Evolutionary conservation across 2,113 vertebrate genomes (phyloP).

Genomic region (Neolamprologus hecqui): DNA sequence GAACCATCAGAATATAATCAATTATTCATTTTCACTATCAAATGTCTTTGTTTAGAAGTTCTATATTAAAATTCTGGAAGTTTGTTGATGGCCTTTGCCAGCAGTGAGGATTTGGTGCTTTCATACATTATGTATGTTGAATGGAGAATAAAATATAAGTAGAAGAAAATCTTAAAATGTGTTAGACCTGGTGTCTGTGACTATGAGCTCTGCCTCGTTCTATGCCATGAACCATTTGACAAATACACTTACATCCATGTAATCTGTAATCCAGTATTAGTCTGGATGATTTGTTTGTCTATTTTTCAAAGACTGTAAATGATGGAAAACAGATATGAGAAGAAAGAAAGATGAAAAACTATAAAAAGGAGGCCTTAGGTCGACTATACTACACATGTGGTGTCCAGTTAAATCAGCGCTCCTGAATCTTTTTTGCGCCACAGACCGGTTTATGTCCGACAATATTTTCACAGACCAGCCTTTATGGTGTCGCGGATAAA

Average conservation of each 20-base stretch:
- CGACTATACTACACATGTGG: rapidly evolving
- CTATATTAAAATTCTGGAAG: rapidly evolving
- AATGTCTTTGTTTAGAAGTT: neutral
- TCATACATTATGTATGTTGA: rapidly evolving
- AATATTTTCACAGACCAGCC: neutral
- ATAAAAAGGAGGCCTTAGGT: rapidly evolving
- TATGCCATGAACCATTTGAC: neutral
- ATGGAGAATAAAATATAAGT: neutral
- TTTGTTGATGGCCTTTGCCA: neutral
- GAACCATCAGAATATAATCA: neutral
- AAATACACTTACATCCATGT: neutral
- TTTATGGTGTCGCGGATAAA: rapidly evolving
- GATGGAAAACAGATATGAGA: rapidly evolving
- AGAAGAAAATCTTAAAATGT: too few relatives aligned
- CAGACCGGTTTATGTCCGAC: rapidly evolving
- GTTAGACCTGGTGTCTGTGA: neutral
- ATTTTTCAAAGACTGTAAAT: neutral
- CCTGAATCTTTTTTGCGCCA: neutral
- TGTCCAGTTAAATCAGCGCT: rapidly evolving
- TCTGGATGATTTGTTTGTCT: neutral
- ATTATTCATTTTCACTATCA: neutral
- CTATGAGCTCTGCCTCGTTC: neutral
- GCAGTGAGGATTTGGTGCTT: rapidly evolving
- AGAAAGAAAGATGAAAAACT: neutral
- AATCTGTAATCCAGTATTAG: neutral